phyloP scores from a whole-genome alignment of 2,888 invertebrate genomes.

The Agrochola lota region DNA sequence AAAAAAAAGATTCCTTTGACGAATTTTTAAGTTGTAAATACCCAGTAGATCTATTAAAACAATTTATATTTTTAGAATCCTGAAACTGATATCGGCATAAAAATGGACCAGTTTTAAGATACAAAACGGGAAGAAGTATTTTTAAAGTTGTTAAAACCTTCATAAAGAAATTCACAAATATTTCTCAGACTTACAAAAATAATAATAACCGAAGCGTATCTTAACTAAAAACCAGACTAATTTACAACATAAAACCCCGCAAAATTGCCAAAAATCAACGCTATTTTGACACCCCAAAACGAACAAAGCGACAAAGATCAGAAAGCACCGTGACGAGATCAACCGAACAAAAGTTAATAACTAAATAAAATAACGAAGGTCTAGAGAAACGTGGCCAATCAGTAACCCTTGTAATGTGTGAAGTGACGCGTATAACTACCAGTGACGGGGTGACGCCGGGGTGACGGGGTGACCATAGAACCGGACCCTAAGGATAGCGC shows the following conservation, averaged over 20 bases:
- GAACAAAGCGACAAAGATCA: constrained; percentile 50
- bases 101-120: no score
- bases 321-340: constrained; percentile 47
- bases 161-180: not conserved
- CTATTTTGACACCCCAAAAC: constrained; percentile 31
- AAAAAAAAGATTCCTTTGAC: not conserved
- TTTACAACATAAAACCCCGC: constrained; percentile 11
- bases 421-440: constrained; percentile 71
- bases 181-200: not conserved
- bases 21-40: not conserved
- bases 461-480: constrained; percentile 64
- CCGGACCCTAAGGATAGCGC: constrained; percentile 54
- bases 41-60: not conserved
- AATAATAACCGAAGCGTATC: not conserved
- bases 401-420: constrained; percentile 71
- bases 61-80: not conserved
- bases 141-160: not conserved
- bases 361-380: constrained; percentile 65
- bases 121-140: not conserved
- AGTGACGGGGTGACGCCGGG: constrained; percentile 66
- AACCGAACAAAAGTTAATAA: constrained; percentile 59
- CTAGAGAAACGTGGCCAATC: constrained; percentile 67
- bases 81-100: not conserved
- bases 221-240: not conserved
- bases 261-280: constrained; percentile 35